Base-by-base conservation (phyloP, 1,140 invertebrate genomes). In the Liolophura sinensis region DNA sequence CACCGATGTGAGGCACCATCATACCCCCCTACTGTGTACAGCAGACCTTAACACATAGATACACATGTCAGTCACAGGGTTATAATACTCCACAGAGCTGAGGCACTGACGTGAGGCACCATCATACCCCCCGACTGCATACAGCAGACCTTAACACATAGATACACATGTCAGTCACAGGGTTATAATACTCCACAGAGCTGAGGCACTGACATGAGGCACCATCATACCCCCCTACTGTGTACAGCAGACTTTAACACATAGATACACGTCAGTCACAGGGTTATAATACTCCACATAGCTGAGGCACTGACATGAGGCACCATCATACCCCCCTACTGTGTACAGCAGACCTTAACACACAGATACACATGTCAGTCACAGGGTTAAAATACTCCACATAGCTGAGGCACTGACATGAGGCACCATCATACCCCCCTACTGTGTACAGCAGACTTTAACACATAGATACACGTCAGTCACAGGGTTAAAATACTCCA, bases 1-100 rank as follows among this genome's bases (percentile, higher is more conserved):
- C 72, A 68, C 55, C 51, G 55, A 59, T 48, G 46, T 52, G 59
- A 57, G 31, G 48, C 59, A 62, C 46, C 54, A 68, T 68, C 61
- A 40, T 40, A 40, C 31, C 31, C 31, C 9, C 31, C 31, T 3
- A 40, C 31, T 40, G 31, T 9, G 9, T 40, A 40, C 31, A 40
- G 31, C 31, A 40, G 31, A 40, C 31, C 31, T 40, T 40, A 40
- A 40, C 31, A 40, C 31, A 40, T 9, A 40, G 31, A 40, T 40
- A 40, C 31, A 40, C 31, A 40, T 40, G n/a, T n/a, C n/a, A n/a
- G n/a, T n/a, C 25, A 58, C 4, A 22, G n/a, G 31, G n/a, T 24
- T 31, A 22, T 54, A 20, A 24, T 12, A 24, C n/a, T 20, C 51
- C 24, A 54, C 31, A 54, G 50, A 46, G 14, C 58, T 65, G 18